Conservation (phyloP, 2,113 vertebrate species). For the Otis tarda region DNA sequence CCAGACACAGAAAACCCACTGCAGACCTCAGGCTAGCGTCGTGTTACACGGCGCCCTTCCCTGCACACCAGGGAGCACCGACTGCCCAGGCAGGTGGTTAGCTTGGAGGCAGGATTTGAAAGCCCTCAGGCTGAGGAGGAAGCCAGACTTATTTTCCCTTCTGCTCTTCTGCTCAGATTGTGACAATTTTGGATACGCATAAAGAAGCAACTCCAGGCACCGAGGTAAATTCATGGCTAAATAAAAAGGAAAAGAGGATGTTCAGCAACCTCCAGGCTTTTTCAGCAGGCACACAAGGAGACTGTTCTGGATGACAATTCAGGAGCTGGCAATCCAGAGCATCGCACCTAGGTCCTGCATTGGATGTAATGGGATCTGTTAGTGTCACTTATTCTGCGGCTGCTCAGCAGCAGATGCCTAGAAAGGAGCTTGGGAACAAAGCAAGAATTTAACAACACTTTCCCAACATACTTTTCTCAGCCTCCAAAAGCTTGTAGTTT, state of each 20-base stretch:
- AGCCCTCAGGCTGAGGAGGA: neutral
- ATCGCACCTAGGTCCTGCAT: neutral
- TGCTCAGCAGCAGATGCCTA: neutral
- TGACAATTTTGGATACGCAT: neutral
- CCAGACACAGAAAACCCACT: neutral
- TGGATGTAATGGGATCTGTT: neutral
- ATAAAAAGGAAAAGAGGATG: neutral
- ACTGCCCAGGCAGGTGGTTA: neutral
- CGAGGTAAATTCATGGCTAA: neutral
- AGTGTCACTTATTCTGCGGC: neutral
- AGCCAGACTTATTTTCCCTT: neutral
- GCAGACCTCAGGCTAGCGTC: neutral
- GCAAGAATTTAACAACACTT: neutral
- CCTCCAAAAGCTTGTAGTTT: neutral
- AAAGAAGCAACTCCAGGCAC: neutral
- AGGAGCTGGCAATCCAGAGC: neutral
- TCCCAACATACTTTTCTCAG: neutral
- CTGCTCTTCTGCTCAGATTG: neutral
- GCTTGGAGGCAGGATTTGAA: neutral
- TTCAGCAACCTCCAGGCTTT: neutral
- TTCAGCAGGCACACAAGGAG: neutral
- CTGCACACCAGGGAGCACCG: neutral
- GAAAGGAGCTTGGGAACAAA: neutral
- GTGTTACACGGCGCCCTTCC: neutral
- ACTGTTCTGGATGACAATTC: neutral